Conservation (phyloP, 2,797 vertebrate genomes). For the Lemur catta region DNA sequence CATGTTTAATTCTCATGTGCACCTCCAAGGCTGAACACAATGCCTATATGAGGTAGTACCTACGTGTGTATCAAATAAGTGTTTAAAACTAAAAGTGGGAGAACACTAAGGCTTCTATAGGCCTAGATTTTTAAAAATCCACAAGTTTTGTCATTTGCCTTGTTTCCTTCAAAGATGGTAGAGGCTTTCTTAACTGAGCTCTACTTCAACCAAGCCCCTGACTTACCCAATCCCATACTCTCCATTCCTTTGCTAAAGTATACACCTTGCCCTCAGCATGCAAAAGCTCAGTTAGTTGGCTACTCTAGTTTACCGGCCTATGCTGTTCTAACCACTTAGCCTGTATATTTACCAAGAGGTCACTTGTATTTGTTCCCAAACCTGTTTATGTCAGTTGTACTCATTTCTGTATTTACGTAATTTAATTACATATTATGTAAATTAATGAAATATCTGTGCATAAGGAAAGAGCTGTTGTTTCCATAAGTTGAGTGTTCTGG, state of each 20-base stretch:
- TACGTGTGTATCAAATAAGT: not conserved
- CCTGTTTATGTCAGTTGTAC: conserved; percentile 17
- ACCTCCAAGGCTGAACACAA: not conserved
- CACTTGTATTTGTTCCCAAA: conserved; percentile 42
- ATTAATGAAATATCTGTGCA: conserved; percentile 34
- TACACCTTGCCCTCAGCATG: not conserved
- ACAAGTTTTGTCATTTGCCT: not conserved
- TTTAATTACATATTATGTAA: conserved; percentile 57
- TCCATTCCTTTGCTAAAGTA: not conserved
- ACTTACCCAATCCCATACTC: not conserved
- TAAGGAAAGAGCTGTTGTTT: conserved; percentile 49
- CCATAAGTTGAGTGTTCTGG: conserved; percentile 12
- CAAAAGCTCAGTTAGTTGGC: not conserved
- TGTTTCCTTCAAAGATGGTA: not conserved
- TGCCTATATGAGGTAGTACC: not conserved
- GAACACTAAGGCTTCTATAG: not conserved
- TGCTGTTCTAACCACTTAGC: conserved; percentile 33
- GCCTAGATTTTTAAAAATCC: not conserved
- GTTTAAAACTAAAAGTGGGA: not conserved
- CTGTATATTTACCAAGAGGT: conserved; percentile 6
- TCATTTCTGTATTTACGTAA: conserved; percentile 46
- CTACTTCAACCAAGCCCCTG: not conserved
- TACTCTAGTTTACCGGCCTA: not conserved
- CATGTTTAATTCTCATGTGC: not conserved
- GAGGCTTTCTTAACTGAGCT: not conserved